phyloP scores from a whole-genome alignment of 2,888 invertebrate species.

The Diaprepes abbreviatus region DNA sequence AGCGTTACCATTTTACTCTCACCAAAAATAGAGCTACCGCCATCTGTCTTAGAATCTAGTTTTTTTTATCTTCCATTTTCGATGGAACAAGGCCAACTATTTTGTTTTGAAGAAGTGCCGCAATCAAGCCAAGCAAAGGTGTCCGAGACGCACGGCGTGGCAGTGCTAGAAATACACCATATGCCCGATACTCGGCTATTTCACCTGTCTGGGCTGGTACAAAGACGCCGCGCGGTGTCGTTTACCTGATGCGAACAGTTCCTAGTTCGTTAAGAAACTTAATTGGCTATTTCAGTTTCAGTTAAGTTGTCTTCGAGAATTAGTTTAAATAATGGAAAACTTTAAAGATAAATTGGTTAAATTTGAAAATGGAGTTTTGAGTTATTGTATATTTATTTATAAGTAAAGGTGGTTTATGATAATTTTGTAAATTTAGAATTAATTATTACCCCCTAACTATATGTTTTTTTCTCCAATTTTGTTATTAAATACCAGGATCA shows the following conservation, averaged over 20 bases:
- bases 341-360: too few species aligned
- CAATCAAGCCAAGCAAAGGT: conserved; percentile 57
- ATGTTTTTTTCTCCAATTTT: too few species aligned
- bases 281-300: conserved; percentile 24
- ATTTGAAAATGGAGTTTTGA: too few species aligned
- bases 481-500: too few species aligned
- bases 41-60: conserved; percentile 20
- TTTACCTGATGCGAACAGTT: conserved; percentile 38
- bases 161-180: conserved; percentile 41
- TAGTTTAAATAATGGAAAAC: background rate
- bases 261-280: conserved; percentile 33
- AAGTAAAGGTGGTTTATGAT: too few species aligned
- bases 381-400: too few species aligned
- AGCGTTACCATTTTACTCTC: conserved; percentile 1
- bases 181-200: conserved; percentile 28
- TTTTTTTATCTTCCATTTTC: conserved; percentile 60
- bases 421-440: too few species aligned
- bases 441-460: too few species aligned
- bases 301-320: background rate
- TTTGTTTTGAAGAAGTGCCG: conserved; percentile 45
- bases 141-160: conserved; percentile 50
- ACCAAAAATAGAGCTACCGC: conserved; percentile 38
- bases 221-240: conserved; percentile 45
- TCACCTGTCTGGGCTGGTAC: conserved; percentile 45
- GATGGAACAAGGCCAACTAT: conserved; percentile 63